Conservation (phyloP, 1,140 invertebrate genomes). For the Aphelenchoides besseyi region DNA sequence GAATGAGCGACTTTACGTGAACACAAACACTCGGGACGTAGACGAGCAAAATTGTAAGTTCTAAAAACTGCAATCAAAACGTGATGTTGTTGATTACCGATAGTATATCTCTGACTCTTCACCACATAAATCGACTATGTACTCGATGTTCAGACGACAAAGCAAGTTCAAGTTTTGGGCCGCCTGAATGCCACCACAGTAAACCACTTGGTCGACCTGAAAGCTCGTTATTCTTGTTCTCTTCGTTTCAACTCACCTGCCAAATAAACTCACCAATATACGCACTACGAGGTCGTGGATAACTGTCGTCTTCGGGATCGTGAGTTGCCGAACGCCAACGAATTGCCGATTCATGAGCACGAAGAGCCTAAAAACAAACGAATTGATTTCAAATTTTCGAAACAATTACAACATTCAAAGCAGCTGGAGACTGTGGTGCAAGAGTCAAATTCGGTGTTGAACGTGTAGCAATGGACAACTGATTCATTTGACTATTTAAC, state of each 20-base stretch:
- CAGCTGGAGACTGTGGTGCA: too few species aligned
- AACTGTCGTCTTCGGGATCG: constrained; percentile 14
- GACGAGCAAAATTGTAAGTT: constrained; percentile 24
- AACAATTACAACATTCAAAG: constrained; percentile 11
- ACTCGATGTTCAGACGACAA: constrained; percentile 49
- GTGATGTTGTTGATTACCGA: too few species aligned
- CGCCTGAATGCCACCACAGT: constrained; percentile 46
- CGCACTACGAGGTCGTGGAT: constrained; percentile 30
- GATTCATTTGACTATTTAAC: not conserved
- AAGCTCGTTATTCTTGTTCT: too few species aligned
- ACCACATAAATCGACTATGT: constrained; percentile 49
- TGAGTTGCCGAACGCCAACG: constrained; percentile 29
- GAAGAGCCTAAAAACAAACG: constrained; percentile 6
- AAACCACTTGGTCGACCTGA: constrained; percentile 47
- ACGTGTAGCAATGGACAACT: not conserved
- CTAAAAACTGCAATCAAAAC: too few species aligned
- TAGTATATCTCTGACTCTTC: constrained; percentile 39
- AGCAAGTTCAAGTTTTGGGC: constrained; percentile 44
- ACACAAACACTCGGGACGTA: constrained; percentile 44
- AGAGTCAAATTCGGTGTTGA: not conserved
- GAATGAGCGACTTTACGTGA: constrained; percentile 47
- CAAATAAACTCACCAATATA: constrained; percentile 47
- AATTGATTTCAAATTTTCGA: not conserved
- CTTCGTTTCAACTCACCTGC: constrained; percentile 35
- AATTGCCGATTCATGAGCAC: not conserved